Percentiles rank a stretch among this genome's conserved stretches.
These are phyloP conservation scores for Silvanus unidentatus DNA, from an alignment of 2,888 invertebrate genomes.

Conservation along the genomic window DNA sequence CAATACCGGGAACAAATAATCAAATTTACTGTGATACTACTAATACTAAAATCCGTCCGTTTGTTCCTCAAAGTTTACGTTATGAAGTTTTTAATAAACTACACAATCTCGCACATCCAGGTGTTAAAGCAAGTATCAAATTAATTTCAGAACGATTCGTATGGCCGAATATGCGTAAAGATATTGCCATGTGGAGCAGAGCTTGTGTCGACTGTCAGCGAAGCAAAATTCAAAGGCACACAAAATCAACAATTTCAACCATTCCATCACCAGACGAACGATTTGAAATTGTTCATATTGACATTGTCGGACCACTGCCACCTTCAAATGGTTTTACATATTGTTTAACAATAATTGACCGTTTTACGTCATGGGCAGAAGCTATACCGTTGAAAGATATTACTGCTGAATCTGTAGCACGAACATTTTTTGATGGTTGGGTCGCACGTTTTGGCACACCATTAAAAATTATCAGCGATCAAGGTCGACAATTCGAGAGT, in stretches of 20 bases:
- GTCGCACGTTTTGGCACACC: constrained; percentile 5
- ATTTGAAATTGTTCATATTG: constrained; percentile 11
- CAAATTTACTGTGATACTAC: neutral
- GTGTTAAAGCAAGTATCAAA: constrained; percentile 23
- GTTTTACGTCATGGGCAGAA: constrained; percentile 19
- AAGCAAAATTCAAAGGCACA: constrained; percentile 34
- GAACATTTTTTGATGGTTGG: constrained; percentile 3
- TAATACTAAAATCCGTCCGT: constrained; percentile 10
- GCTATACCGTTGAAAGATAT: no score
- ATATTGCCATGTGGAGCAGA: constrained; percentile 34
- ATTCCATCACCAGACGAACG: constrained; percentile 22
- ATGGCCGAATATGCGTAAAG: constrained; percentile 37
- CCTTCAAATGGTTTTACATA: constrained; percentile 10
- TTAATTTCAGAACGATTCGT: constrained; percentile 35
- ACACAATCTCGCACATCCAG: constrained; percentile 32
- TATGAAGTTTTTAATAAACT: constrained; percentile 14
- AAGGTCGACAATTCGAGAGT: constrained; percentile 2
- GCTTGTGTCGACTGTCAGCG: constrained; percentile 34
- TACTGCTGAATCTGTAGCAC: constrained; percentile 9
- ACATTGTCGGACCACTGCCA: constrained; percentile 18
- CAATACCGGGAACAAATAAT: neutral
- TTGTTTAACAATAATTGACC: constrained; percentile 15
- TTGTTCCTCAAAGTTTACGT: constrained; percentile 11
- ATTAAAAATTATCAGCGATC: constrained; percentile 17
- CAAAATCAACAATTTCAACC: constrained; percentile 22